phyloP scores from a whole-genome alignment of 2,113 vertebrate species.

The Xiphias gladius region DNA sequence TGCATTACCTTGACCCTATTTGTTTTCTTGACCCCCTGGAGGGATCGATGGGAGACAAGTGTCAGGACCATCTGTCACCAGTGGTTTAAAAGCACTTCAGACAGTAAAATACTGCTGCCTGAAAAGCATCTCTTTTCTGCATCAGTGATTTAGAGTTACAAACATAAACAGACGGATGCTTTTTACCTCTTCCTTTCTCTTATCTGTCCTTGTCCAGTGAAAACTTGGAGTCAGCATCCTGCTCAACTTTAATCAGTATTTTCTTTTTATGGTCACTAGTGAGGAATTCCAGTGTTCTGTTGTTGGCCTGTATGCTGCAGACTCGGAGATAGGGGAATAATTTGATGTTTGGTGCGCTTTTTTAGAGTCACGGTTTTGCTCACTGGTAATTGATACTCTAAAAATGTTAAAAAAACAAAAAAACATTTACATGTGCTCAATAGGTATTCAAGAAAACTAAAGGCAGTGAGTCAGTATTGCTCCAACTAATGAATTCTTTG shows the following conservation, averaged over 20 bases:
- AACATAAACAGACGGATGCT: conserved; percentile 23
- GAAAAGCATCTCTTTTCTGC: conserved; percentile 57
- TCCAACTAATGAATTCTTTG: too few species aligned
- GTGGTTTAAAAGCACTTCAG: conserved; percentile 59
- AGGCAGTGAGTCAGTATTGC: too few species aligned
- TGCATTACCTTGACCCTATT: conserved; percentile 56
- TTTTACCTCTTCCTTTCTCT: conserved; percentile 22
- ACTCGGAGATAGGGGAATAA: neutral
- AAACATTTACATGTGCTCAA: neutral
- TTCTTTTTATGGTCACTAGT: conserved; percentile 18
- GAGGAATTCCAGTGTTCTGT: conserved; percentile 9
- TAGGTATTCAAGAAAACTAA: too few species aligned
- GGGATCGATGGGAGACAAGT: conserved; percentile 53
- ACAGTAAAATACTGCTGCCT: conserved; percentile 39
- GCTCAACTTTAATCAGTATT: conserved; percentile 38
- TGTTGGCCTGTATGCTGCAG: neutral
- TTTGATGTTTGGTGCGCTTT: too few species aligned
- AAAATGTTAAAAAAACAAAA: neutral
- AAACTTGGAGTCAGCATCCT: conserved; percentile 8
- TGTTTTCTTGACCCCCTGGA: conserved; percentile 38
- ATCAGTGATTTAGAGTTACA: conserved; percentile 49
- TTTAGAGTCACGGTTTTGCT: neutral
- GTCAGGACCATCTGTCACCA: conserved; percentile 55
- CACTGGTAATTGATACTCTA: neutral
- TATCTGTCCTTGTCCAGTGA: neutral